Conservation (phyloP, 1,140 invertebrate genomes). For the Lerema accius region DNA sequence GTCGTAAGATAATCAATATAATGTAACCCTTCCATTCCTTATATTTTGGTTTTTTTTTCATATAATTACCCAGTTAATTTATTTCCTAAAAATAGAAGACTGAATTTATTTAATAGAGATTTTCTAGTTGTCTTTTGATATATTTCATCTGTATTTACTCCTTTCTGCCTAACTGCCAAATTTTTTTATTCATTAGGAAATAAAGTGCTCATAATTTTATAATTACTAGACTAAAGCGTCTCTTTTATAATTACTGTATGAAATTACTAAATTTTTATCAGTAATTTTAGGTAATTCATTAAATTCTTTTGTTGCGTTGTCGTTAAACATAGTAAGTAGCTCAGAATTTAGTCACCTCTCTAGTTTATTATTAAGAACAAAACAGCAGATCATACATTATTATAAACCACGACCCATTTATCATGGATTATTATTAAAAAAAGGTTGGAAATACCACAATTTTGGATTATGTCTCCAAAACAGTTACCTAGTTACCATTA, state of each 20-base stretch:
- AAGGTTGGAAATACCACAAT: too few relatives aligned
- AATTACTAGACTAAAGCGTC: conserved; percentile 11
- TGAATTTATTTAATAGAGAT: conserved; percentile 20
- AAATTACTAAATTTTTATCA: conserved; percentile 26
- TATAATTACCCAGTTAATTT: neutral
- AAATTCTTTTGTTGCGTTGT: conserved; percentile 22
- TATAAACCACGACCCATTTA: too few relatives aligned
- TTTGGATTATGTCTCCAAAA: too few relatives aligned
- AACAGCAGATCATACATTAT: too few relatives aligned
- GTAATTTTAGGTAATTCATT: conserved; percentile 29
- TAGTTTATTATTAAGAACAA: too few relatives aligned
- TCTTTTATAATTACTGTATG: conserved; percentile 25
- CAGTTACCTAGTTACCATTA: too few relatives aligned
- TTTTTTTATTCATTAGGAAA: conserved; percentile 15
- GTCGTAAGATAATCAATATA: conserved; percentile 33
- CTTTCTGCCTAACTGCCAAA: conserved; percentile 4
- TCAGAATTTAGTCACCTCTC: conserved; percentile 4
- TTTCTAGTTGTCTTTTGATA: conserved; percentile 15
- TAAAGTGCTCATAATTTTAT: conserved; percentile 19
- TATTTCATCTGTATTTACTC: neutral
- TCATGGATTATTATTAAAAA: too few relatives aligned
- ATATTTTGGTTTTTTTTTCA: conserved; percentile 8
- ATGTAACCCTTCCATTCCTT: conserved; percentile 18
- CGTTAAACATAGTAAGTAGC: neutral
- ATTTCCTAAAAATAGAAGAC: conserved; percentile 26